Evolutionary conservation across 2,888 invertebrate species (phyloP).

Genomic region (Drosophila paranaensis): DNA sequence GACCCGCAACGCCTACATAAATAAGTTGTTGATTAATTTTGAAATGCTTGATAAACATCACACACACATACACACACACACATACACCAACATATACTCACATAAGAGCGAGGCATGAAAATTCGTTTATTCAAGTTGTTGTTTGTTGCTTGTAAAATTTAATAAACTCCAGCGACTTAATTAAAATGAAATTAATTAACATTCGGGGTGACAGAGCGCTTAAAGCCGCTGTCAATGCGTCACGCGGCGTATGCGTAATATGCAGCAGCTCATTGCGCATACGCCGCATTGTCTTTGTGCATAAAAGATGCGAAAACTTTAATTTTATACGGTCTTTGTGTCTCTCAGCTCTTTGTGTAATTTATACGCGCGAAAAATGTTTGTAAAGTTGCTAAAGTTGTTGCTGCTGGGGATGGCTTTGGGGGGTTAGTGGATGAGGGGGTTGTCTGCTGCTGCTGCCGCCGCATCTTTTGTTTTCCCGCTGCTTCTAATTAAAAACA

Average conservation of each 20-base stretch:
- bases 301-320: conserved; percentile 53
- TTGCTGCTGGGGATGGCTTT: neutral
- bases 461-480: conserved; percentile 65
- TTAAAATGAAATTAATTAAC: conserved; percentile 73
- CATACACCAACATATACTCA: neutral
- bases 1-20: conserved; percentile 48
- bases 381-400: conserved; percentile 66
- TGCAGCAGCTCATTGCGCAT: conserved; percentile 56
- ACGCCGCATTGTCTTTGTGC: conserved; percentile 56
- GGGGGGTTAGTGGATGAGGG: too few relatives aligned
- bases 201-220: conserved; percentile 36
- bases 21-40: conserved; percentile 72
- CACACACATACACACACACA: neutral
- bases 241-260: conserved; percentile 53
- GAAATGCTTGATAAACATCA: conserved; percentile 41
- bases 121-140: conserved; percentile 23
- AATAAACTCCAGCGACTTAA: conserved; percentile 60
- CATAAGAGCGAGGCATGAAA: conserved; percentile 3
- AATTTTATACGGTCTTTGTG: conserved; percentile 51
- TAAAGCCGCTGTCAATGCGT: conserved; percentile 18
- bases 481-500: conserved; percentile 75
- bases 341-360: conserved; percentile 54
- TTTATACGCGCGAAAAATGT: conserved; percentile 73
- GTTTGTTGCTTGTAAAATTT: conserved; percentile 46
- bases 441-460: conserved; percentile 24